Evolutionary conservation across 2,113 vertebrate species (phyloP).

Genomic region (Sylvietta virens): DNA sequence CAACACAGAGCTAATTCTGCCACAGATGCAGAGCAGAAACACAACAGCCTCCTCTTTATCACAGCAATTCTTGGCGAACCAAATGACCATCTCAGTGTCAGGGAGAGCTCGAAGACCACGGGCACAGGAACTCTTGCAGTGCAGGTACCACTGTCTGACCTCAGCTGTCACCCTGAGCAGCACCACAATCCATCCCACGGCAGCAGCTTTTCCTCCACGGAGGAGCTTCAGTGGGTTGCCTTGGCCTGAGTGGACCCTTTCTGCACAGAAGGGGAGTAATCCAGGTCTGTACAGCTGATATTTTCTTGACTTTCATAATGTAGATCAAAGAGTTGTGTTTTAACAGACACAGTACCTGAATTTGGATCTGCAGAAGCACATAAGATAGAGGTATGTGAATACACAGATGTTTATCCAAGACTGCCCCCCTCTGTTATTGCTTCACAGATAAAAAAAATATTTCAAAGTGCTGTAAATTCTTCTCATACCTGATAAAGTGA

Average conservation of each 20-base stretch:
- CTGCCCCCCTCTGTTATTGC: constrained; percentile 47
- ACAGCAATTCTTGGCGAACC: background rate
- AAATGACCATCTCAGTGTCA: background rate
- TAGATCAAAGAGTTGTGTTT: background rate
- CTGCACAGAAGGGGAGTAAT: background rate
- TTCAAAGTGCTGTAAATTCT: background rate
- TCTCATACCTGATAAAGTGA: background rate
- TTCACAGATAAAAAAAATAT: background rate
- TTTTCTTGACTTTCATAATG: background rate
- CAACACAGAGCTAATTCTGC: background rate
- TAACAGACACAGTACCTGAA: background rate
- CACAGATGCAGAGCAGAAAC: background rate
- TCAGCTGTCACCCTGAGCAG: background rate
- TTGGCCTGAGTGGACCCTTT: background rate
- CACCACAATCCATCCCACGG: rapidly evolving
- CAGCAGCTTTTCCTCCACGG: background rate
- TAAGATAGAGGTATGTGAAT: background rate
- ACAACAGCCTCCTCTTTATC: background rate
- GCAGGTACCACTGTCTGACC: background rate
- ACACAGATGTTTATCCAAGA: background rate
- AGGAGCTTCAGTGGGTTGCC: background rate
- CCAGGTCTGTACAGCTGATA: background rate
- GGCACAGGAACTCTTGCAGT: background rate
- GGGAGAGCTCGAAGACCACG: background rate
- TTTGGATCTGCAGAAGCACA: background rate